phyloP scores from a whole-genome alignment of 1,140 invertebrate species.

The Brachionus rubens region DNA sequence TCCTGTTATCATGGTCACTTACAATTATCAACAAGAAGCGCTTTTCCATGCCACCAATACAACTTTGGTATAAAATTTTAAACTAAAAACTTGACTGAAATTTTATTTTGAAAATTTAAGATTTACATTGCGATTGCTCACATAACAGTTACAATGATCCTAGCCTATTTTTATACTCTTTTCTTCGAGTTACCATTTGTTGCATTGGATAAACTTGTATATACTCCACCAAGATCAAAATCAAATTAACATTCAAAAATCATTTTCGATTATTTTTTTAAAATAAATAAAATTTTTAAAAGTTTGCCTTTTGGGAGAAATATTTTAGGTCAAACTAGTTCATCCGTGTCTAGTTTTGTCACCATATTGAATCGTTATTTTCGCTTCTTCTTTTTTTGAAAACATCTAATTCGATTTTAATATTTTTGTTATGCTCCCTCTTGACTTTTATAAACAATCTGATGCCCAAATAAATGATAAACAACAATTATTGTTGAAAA shows the following conservation, averaged over 20 bases:
- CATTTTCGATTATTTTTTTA: background rate
- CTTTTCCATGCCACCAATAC: slow-evolving; percentile 20
- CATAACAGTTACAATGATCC: slow-evolving; percentile 9
- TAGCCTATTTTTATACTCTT: slow-evolving; percentile 1
- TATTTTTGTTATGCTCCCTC: no score
- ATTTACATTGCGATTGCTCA: slow-evolving; percentile 41
- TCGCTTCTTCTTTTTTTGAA: background rate
- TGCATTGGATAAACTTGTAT: slow-evolving; percentile 41
- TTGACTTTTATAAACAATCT: no score
- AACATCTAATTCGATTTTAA: background rate
- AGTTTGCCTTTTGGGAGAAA: background rate
- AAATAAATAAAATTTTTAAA: background rate
- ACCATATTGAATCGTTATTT: slow-evolving; percentile 22
- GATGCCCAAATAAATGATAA: slow-evolving; percentile 26
- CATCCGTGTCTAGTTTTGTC: slow-evolving; percentile 7
- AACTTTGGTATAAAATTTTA: background rate
- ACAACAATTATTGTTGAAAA: background rate
- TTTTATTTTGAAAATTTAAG: background rate
- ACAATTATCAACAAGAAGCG: slow-evolving; percentile 14
- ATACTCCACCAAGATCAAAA: background rate
- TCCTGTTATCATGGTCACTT: slow-evolving; percentile 48
- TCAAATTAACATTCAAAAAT: background rate
- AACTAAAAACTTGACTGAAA: background rate
- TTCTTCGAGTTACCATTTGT: slow-evolving; percentile 44
- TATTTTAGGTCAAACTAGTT: background rate